Evolutionary conservation across 2,113 vertebrate genomes (phyloP).

Genomic region (Leucosticte australis): DNA sequence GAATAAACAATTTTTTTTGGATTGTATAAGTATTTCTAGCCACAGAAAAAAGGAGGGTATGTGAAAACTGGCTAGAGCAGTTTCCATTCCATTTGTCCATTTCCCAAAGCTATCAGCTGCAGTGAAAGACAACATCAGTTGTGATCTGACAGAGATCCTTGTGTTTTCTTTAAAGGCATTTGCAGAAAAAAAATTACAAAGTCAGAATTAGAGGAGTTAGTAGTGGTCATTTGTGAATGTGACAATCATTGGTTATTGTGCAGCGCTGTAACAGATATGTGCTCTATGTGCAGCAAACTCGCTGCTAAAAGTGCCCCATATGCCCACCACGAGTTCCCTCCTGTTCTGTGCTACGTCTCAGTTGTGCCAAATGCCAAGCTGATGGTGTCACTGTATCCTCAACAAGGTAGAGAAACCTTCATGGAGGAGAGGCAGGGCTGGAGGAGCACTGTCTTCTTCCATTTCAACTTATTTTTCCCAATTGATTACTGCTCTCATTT

Average conservation of each 20-base stretch:
- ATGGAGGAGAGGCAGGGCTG: not conserved
- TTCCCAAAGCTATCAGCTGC: not conserved
- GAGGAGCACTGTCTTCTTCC: not conserved
- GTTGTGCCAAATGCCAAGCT: not conserved
- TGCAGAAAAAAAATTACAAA: not conserved
- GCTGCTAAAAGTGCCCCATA: not conserved
- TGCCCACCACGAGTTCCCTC: not conserved
- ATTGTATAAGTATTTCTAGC: not conserved
- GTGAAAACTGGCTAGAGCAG: not conserved
- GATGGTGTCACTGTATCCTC: not conserved
- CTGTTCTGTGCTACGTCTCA: not conserved
- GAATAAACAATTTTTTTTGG: not conserved
- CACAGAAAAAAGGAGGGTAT: not conserved
- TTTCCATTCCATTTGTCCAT: not conserved
- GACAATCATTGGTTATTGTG: rapidly evolving
- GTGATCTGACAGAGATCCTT: not conserved
- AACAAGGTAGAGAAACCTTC: not conserved
- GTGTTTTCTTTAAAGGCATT: not conserved
- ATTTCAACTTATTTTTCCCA: not conserved
- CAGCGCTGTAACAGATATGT: not conserved
- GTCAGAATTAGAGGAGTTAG: not conserved
- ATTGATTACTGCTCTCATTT: not conserved
- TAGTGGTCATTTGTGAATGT: not conserved
- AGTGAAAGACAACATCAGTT: not conserved
- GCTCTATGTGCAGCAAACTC: not conserved